Base-by-base conservation (phyloP, 2,797 vertebrate genomes). In the Hybognathus amarus region DNA sequence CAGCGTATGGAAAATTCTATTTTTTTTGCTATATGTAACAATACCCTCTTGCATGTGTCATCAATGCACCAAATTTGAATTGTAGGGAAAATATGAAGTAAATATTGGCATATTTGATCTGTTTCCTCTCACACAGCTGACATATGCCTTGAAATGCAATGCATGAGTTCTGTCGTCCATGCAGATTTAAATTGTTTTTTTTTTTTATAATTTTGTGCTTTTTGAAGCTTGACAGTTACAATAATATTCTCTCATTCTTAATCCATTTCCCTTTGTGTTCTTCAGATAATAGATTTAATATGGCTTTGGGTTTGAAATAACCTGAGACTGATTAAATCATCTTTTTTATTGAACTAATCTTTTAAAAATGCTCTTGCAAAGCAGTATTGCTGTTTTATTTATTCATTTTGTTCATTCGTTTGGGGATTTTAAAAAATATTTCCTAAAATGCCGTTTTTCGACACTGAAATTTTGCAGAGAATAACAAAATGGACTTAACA, bases 231-330 rank as follows among this genome's bases (percentile, higher is more conserved):
- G 52, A 40, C 54, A 40, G 73, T 59, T 59, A 40, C 73, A 64
- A 63, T 77, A 77, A 42, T 77, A 24, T 77, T 77, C 24, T 45
- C 24, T 64, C 75, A 77, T 64, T 24, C 59, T 47, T 61, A 64
- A 64, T 77, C 38, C 38, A 63, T 77, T 64, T 47, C 17, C 9
- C 11, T 50, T 78, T 45, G 17, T 63, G 24, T 63, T 78, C 59
- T 40, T 22, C 24, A 64, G 59, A 78, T 61, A 61, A 59, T 10
- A 38, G 6, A 27, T 27, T 76, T 40, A 6, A 56, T 24, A 40
- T 59, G 36, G 74, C 8, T 61, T 59, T 42, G n/a, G 36, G 36
- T 27, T 61, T 77, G 38, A 61, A 42, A 61, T 61, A 27, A 61
- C 9, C 74, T 76, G 54, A 76, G 74, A 24, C 36, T 61, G 74